Percentiles rank a stretch among this genome's conserved stretches.
These are phyloP conservation scores for Rhinoraja longicauda DNA, from an alignment of 2,797 vertebrate genomes.

Conservation along the genomic window DNA sequence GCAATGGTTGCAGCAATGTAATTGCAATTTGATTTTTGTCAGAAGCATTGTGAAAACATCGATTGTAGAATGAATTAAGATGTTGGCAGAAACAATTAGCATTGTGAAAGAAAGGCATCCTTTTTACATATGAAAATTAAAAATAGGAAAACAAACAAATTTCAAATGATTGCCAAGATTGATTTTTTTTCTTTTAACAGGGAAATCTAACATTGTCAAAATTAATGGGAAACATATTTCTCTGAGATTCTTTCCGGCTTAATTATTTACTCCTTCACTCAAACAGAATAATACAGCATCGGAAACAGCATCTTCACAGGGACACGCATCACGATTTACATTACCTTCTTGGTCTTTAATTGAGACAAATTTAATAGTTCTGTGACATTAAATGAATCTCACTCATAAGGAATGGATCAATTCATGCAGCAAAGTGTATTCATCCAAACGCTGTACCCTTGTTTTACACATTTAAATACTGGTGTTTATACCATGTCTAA, in stretches of 20 bases:
- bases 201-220: neutral
- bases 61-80: constrained; percentile 12
- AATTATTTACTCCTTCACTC: neutral
- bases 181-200: neutral
- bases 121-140: neutral
- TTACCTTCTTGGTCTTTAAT: neutral
- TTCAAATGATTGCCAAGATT: neutral
- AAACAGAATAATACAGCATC: neutral
- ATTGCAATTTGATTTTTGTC: constrained; percentile 31
- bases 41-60: neutral
- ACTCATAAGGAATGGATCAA: neutral
- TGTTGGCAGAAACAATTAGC: neutral
- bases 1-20: neutral
- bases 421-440: neutral
- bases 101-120: neutral
- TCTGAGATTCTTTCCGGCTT: neutral
- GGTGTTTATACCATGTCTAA: neutral
- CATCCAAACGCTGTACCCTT: neutral
- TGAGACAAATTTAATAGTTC: neutral
- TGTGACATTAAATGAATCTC: neutral
- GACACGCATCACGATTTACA: neutral
- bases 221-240: neutral
- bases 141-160: neutral
- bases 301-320: neutral
- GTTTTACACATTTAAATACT: too few relatives aligned